Evolutionary conservation across 2,113 vertebrate species (phyloP).

Genomic region (Tamias sibiricus): DNA sequence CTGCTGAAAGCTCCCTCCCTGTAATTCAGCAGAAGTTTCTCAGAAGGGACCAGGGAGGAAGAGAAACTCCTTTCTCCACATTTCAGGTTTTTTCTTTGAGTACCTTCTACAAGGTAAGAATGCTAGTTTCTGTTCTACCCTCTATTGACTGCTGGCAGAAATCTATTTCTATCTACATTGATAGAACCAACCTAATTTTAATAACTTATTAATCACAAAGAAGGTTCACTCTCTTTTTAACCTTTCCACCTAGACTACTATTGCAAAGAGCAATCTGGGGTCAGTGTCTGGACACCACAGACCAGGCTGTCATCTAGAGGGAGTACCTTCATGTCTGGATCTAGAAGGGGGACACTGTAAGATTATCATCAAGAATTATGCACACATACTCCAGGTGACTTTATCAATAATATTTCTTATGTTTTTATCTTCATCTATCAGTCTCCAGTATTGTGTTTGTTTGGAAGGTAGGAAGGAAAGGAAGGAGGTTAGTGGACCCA

Average conservation of each 20-base stretch:
- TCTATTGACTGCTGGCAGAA: neutral
- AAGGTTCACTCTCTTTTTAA: neutral
- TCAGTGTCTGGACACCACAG: neutral
- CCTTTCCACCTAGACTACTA: neutral
- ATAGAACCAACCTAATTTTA: neutral
- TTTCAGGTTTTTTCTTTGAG: neutral
- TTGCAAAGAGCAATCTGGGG: neutral
- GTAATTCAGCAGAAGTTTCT: neutral
- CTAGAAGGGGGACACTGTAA: neutral
- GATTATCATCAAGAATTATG: neutral
- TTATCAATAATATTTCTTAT: neutral
- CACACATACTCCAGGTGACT: neutral
- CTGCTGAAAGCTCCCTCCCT: neutral
- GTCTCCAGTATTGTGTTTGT: neutral
- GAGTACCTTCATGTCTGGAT: neutral
- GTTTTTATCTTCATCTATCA: neutral
- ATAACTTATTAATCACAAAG: neutral
- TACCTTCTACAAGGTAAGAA: neutral
- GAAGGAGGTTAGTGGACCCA: neutral
- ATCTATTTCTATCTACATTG: neutral
- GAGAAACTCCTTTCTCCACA: neutral
- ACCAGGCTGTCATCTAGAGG: neutral
- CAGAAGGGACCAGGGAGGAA: neutral
- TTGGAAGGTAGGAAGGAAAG: neutral
- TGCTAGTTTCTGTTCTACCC: neutral